Conservation (phyloP, 2,113 vertebrate genomes). For the Aegithalos caudatus region DNA sequence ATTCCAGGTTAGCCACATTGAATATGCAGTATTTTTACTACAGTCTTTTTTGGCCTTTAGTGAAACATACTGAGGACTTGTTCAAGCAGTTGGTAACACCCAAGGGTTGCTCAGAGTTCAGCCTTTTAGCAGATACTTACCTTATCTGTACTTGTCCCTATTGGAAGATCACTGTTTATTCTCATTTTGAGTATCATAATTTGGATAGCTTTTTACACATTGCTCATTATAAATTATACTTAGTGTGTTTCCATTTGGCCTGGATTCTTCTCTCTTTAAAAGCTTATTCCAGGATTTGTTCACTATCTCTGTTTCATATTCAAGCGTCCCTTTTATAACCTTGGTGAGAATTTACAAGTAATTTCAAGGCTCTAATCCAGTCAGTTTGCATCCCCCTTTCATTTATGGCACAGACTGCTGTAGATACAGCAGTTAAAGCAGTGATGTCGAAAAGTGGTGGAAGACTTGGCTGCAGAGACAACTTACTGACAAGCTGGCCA, state of each 20-base stretch:
- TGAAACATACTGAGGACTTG: not conserved
- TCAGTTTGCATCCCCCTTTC: not conserved
- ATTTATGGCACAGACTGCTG: not conserved
- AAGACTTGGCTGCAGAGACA: not conserved
- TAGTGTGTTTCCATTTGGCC: constrained; percentile 48
- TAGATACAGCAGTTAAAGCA: not conserved
- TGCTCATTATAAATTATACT: constrained; percentile 52
- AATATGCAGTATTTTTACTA: not conserved
- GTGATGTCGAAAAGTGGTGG: not conserved
- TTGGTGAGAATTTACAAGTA: constrained; percentile 47
- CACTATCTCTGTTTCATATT: constrained; percentile 44
- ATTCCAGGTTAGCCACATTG: not conserved
- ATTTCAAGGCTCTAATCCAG: constrained; percentile 17
- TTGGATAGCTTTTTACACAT: constrained; percentile 50
- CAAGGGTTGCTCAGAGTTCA: constrained; percentile 65
- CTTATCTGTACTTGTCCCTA: constrained; percentile 60
- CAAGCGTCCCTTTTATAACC: constrained; percentile 37
- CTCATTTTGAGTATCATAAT: constrained; percentile 47
- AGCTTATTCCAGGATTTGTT: constrained; percentile 47
- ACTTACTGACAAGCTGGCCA: not conserved
- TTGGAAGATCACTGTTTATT: constrained; percentile 59
- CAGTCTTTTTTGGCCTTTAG: not conserved
- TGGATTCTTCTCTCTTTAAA: constrained; percentile 34
- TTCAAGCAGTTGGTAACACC: not conserved
- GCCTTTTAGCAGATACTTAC: constrained; percentile 64